Base-by-base conservation (phyloP, 2,113 vertebrate species). In the Chaetorhynchus papuensis region DNA sequence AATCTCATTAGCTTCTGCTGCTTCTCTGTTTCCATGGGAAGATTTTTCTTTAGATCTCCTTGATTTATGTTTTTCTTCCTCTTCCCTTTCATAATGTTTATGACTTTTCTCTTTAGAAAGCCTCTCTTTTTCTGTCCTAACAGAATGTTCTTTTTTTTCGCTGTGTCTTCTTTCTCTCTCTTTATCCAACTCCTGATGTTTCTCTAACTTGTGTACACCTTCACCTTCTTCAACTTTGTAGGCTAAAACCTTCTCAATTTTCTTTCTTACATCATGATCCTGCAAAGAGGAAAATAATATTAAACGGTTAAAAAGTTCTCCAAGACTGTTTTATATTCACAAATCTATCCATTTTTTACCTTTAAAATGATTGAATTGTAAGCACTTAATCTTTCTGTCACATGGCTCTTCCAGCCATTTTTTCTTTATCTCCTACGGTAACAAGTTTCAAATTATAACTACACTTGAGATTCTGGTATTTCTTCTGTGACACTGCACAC, bases 91-190 rank as follows among this genome's bases (percentile, higher is more conserved):
- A 28, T 89, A 68, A 56, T 10, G 22, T 3, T 33, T 60, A 20
- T 21, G 61, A 39, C 65, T 92, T 84, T 84, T 96, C 10, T 97
- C 96, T 89, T 89, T 97, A 4, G 93, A 70, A 31, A 41, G 15
- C 9, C 49, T 96, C 27, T 97, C 97, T 64, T 94, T 97, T 81
- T 75, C 97, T 39, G 96, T 92, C 21, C 57, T 70, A 42, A 60
- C 8, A 56, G 60, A 87, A 71, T 65, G n/a, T 47, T 97, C 97
- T 60, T 95, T 94, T 85, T 79, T 97, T 19, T 97, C 97, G 72
- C 35, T 91, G 15, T 92, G 93, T 70, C 83, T 96, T 89, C 80
- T 97, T 33, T 97, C 97, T 80, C 78, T 52, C 49, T 98, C 96
- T 60, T 85, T 96, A 44, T 88, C 87, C 22, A 94, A 3, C 12